Evolutionary conservation across 2,888 invertebrate genomes (phyloP), one percentile per base, ranked within the genome.

Genomic region (Drosophila lacicola): DNA sequence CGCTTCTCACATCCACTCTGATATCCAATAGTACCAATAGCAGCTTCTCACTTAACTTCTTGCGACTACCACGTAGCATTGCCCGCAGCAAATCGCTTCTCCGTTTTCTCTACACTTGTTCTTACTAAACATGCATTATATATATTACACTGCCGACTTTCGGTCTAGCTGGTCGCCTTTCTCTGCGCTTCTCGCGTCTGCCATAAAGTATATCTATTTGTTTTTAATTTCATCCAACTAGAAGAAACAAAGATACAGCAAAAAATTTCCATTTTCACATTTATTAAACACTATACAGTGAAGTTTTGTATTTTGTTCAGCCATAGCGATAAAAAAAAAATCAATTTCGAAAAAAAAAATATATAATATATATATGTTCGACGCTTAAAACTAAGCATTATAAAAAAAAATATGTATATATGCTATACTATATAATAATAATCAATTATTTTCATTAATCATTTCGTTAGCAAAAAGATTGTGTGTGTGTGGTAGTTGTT

Each of bases 251-350:
- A 36, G 19, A 4, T 14, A 45, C 10, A 6, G 2, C 21, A n/a
- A 37, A 14, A 6, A 39, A 11, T 72, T 66, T 73, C 25, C 45
- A 68, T 70, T 70, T 88, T 85, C 78, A 82, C 86, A 82, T 78
- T 78, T 74, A 80, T 87, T 72, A 84, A 80, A 78, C 76, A 84
- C 89, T 78, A 79, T 82, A 66, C 77, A 84, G 82, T 82, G 73
- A 80, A 64, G 70, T 47, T 74, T 74, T 67, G 72, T 78, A 72
- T 69, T 77, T 87, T 82, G 77, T 82, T 87, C 69, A 75, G 78
- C 73, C 73, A 65, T 75, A 74, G 73, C 62, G 58, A 60, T 73
- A 71, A 81, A 75, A 79, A 76, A 54, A 74, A 82, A 78, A 33
- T 46, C n/a, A 65, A 66, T 63, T 46, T 60, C 21, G 47, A 75